Percentiles rank a stretch among this genome's conserved stretches.
These are phyloP conservation scores for Polymixis flavicincta DNA, from an alignment of 2,888 invertebrate species.

Conservation along the genomic window DNA sequence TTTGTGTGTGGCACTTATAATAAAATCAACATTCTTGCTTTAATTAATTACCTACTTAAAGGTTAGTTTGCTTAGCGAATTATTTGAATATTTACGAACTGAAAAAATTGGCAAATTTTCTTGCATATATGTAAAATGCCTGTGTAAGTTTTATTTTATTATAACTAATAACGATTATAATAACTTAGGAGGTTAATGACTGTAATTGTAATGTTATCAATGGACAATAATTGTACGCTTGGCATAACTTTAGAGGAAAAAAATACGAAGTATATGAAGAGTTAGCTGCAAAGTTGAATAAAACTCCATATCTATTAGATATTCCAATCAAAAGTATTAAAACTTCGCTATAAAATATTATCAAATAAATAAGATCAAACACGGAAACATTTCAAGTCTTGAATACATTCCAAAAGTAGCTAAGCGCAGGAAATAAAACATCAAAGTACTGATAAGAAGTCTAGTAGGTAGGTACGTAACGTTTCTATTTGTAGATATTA, in stretches of 20 bases:
- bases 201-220: neutral
- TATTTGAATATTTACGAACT: neutral
- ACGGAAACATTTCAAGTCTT: constrained; percentile 66
- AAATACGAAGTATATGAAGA: neutral
- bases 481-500: constrained; percentile 72
- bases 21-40: constrained; percentile 49
- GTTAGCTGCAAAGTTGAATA: neutral
- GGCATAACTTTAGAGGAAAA: no score
- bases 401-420: constrained; percentile 74
- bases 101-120: constrained; percentile 11
- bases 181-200: neutral
- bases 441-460: constrained; percentile 81
- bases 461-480: constrained; percentile 54
- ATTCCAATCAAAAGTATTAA: neutral
- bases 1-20: constrained; percentile 28
- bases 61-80: constrained; percentile 13
- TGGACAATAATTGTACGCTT: neutral
- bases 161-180: neutral
- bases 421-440: constrained; percentile 87
- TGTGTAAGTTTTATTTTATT: neutral
- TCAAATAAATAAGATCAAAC: constrained; percentile 12
- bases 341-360: neutral
- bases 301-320: no score
- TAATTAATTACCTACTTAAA: constrained; percentile 26
- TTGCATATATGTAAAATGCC: neutral